These are phyloP conservation scores for Pachyrhynchus sulphureomaculatus DNA, from an alignment of 1,140 invertebrate genomes.

Conservation along the genomic window DNA sequence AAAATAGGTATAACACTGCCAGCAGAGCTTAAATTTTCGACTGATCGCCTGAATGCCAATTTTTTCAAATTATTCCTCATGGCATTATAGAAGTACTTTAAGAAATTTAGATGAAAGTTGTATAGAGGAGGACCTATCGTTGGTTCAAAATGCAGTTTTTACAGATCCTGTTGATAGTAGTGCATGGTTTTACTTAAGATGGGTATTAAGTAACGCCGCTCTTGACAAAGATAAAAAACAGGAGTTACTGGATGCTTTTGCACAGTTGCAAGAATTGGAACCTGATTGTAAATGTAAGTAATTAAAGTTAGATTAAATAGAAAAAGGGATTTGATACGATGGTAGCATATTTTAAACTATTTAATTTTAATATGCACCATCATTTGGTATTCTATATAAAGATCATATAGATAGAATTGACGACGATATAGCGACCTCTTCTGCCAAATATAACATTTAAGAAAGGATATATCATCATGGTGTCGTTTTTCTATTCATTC, in stretches of 20 bases:
- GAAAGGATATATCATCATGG: no score
- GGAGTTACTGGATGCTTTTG: constrained; percentile 74
- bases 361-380: not conserved
- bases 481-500: no score
- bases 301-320: not conserved
- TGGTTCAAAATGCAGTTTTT: constrained; percentile 91
- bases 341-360: no score
- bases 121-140: constrained; percentile 71
- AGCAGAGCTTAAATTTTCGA: constrained; percentile 82
- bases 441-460: no score
- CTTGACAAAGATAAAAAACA: constrained; percentile 49
- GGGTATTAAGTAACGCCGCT: constrained; percentile 72
- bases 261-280: constrained; percentile 75
- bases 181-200: constrained; percentile 96
- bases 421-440: no score
- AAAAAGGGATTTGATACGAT: no score
- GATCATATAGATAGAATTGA: no score
- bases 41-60: constrained; percentile 81
- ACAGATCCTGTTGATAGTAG: constrained; percentile 97
- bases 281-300: constrained; percentile 74
- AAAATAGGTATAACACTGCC: constrained; percentile 64
- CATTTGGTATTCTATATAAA: no score
- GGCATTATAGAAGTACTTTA: constrained; percentile 95
- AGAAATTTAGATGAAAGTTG: constrained; percentile 60
- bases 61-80: constrained; percentile 99